Base-by-base conservation (phyloP, 1,140 invertebrate genomes). In the Leptopilina clavipes region DNA sequence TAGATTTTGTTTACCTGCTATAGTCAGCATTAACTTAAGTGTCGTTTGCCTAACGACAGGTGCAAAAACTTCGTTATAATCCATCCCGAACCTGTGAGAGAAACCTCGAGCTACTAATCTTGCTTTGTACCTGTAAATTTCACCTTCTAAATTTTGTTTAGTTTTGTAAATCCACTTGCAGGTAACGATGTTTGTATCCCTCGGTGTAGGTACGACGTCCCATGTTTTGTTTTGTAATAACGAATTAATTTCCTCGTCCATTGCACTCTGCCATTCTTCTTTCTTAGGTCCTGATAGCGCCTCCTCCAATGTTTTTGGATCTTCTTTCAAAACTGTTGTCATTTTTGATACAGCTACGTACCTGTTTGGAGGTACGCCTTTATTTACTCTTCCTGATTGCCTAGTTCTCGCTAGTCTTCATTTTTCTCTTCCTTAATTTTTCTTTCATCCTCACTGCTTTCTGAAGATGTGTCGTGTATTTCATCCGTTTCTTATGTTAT, bases 101-200 rank as follows among this genome's bases (percentile, higher is more conserved):
- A 48, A 73, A 9, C 52, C 72, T 48, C 48, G 44, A 12, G 48
- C 48, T 0, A 48, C 71, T 1, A 72, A 44, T 48, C 71, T 45
- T 3, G 72, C 45, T 54, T 73, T 73, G 12, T 73, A 73, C 22
- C 76, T 25, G 1, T 81, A 72, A 7, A 80, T 71, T 11, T 81
- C 71, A 52, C 78, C 75, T 72, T 85, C 72, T 72, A 25, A 22
- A 56, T 74, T 59, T 9, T 70, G 25, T 75, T 86, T 84, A 3
- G 80, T 37, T 37, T 75, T 81, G 31, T 79, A 89, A 6, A 89
- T 83, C 88, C 85, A 89, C 25, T 81, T 76, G 18, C 19, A 43
- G 14, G 45, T 17, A 11, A 76, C 37, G 2, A 19, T 48, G 1
- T 31, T 70, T 6, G 7, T 22, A 3, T 25, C 14, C 1, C 22